Evolutionary conservation across 2,888 invertebrate genomes (phyloP).

Genomic region (Nephrotoma appendiculata): DNA sequence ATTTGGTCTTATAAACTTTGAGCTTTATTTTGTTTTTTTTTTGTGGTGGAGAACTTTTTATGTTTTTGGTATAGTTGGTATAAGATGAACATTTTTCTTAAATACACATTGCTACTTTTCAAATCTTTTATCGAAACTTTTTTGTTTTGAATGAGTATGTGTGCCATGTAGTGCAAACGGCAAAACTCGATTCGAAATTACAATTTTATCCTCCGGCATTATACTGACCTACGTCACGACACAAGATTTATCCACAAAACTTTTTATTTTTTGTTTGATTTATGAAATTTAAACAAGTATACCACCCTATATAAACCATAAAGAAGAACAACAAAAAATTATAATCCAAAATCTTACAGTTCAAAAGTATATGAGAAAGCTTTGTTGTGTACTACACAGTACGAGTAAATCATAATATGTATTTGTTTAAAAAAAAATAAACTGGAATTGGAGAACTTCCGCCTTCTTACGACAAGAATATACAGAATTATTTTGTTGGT

Average conservation of each 20-base stretch:
- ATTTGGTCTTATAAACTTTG: background rate
- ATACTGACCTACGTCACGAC: background rate
- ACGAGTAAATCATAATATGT: background rate
- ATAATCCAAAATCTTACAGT: background rate
- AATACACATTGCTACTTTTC: too few relatives aligned
- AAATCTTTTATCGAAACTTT: background rate
- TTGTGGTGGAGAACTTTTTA: background rate
- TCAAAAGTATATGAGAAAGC: background rate
- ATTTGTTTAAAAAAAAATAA: background rate
- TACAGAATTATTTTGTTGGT: background rate
- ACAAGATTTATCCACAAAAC: background rate
- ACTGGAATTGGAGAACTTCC: background rate
- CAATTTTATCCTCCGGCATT: background rate
- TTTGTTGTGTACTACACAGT: background rate
- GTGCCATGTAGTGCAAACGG: background rate
- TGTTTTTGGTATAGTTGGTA: background rate
- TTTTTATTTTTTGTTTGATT: background rate
- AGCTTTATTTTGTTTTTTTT: background rate
- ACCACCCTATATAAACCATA: background rate
- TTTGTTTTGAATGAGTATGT: background rate
- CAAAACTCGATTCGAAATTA: background rate
- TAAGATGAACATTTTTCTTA: background rate
- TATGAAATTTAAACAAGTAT: background rate
- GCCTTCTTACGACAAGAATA: background rate
- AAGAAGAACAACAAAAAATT: background rate